Conservation (phyloP, 2,888 invertebrate genomes). For the Tyria jacobaeae region DNA sequence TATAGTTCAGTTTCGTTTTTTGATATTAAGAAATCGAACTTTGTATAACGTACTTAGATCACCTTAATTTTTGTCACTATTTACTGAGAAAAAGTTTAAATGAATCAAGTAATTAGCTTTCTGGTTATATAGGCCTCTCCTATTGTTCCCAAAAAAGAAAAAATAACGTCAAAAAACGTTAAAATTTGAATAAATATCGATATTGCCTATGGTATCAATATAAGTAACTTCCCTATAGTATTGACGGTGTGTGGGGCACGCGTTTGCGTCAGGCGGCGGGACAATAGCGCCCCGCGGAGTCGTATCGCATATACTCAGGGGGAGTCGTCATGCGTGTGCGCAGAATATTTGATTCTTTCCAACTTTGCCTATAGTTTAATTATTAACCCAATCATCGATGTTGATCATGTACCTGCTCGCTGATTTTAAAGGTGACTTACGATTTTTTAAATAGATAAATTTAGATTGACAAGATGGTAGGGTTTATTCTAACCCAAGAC, state of each 20-base stretch:
- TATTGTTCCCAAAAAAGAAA: too few species aligned
- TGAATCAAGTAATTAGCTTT: too few species aligned
- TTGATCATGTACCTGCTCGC: constrained; percentile 11
- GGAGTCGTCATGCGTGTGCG: constrained; percentile 19
- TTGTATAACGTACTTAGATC: too few species aligned
- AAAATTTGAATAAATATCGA: constrained; percentile 1
- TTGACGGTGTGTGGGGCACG: constrained; percentile 72
- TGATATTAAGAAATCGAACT: too few species aligned
- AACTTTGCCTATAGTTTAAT: constrained; percentile 7
- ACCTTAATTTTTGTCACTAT: too few species aligned
- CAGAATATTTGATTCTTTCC: constrained; percentile 30
- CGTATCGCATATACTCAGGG: too few species aligned
- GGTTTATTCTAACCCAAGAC: too few species aligned
- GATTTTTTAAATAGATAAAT: background rate
- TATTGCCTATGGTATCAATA: constrained; percentile 2
- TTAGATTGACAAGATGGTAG: too few species aligned
- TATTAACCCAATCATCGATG: background rate
- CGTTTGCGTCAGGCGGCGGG: constrained; percentile 69
- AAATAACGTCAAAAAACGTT: too few species aligned
- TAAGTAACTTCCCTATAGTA: constrained; percentile 13
- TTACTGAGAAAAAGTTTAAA: too few species aligned
- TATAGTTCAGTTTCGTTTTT: too few species aligned
- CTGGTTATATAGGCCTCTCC: too few species aligned
- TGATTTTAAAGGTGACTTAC: constrained; percentile 5
- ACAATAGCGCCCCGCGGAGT: constrained; percentile 77